Evolutionary conservation across 2,113 vertebrate species (phyloP).

Genomic region (Solenodon paradoxus): DNA sequence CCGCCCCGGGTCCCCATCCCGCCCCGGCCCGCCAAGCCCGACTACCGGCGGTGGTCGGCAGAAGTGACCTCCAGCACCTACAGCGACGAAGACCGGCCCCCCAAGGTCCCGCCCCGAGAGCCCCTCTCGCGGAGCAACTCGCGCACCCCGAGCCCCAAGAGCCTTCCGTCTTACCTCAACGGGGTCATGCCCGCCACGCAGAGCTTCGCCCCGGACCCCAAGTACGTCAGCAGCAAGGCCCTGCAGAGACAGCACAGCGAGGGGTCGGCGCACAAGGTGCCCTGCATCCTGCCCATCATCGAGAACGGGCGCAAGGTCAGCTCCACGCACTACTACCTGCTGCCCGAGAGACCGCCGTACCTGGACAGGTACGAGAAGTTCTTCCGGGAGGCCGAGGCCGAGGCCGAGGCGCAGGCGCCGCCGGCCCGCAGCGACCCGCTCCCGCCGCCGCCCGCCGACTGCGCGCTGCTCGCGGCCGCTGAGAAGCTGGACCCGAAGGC

Average conservation of each 20-base stretch:
- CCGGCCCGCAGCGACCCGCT: slow-evolving; percentile 61
- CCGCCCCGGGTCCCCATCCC: slow-evolving; percentile 96
- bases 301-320: slow-evolving; percentile 94
- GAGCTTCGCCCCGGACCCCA: slow-evolving; percentile 97
- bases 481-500: slow-evolving; percentile 78
- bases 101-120: slow-evolving; percentile 94
- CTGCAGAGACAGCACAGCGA: slow-evolving; percentile 95
- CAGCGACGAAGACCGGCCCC: slow-evolving; percentile 94
- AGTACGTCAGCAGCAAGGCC: slow-evolving; percentile 93
- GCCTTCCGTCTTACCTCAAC: slow-evolving; percentile 92
- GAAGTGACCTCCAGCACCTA: slow-evolving; percentile 92
- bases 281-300: slow-evolving; percentile 96
- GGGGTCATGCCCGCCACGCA: slow-evolving; percentile 97
- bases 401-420: slow-evolving; percentile 13
- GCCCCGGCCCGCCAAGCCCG: slow-evolving; percentile 88
- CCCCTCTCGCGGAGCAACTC: slow-evolving; percentile 88
- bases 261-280: slow-evolving; percentile 84
- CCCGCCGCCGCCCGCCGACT: slow-evolving; percentile 71
- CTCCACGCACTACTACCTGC: slow-evolving; percentile 94
- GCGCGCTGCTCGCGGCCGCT: slow-evolving; percentile 44
- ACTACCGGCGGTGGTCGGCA: slow-evolving; percentile 95
- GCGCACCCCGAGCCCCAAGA: slow-evolving; percentile 95
- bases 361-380: slow-evolving; percentile 90
- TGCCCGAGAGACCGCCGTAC: slow-evolving; percentile 90
- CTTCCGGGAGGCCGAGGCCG: slow-evolving; percentile 88